Base-by-base conservation (phyloP, 1,140 invertebrate genomes). In the Tigriopus japonicus region DNA sequence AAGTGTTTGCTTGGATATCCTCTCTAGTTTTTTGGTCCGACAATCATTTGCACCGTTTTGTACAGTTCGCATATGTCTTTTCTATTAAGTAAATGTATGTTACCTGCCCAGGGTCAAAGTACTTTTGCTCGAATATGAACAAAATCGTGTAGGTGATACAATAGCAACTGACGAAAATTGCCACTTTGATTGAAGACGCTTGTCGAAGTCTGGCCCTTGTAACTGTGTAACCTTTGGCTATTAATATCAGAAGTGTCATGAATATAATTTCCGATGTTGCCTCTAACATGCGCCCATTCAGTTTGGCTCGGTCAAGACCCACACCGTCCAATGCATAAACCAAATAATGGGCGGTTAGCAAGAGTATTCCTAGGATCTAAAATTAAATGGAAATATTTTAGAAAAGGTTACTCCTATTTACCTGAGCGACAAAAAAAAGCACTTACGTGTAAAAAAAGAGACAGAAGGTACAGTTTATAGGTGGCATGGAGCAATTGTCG, bases 171-270 rank as follows among this genome's bases (percentile, higher is more conserved):
- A 87, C 82, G 69, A 93, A 86, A n/a, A 86, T 73, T 6, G 81
- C 82, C 14, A 89, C 72, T 72, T 87, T 86, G 5, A 85, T 74
- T 0, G 79, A 78, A 19, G 83, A 82, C 13, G 71, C 73, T 1
- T 79, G 71, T 45, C 81, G 78, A 13, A 93, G 71, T 1, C 85
- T 70, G 0, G 85, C 88, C 60, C 87, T 76, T 0, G 89, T 93
- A 13, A 94, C 82, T 0, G 89, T 93, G 67, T 84, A 93, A 1
- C 90, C 89, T 71, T 93, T 88, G 0, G 83, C 87, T 67, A 92
- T 73, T 15, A 94, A 70, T 21, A 94, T 73, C 24, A 94, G 73
- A 40, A 93, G 72, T 0, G 89, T 67, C 0, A 92, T 74, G 65
- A 86, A 90, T 1, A 78, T 70, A 54, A 80, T 81, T 68, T 82